Evolutionary conservation across 2,113 vertebrate species (phyloP), one percentile per base, ranked within the genome.

Genomic region (Equus przewalskii): DNA sequence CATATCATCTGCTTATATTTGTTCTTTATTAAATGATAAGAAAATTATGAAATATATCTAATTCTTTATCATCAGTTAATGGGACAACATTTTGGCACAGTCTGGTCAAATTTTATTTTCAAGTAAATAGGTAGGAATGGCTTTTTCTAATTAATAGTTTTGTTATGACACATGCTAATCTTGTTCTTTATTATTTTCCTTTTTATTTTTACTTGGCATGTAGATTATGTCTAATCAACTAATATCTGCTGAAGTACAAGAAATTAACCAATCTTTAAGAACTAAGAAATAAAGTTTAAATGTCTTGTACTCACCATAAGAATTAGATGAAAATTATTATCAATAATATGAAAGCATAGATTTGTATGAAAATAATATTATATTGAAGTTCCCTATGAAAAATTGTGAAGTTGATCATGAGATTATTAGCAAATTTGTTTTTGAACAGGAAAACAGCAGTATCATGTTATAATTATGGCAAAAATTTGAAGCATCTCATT

Each of bases 91-190:
- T 81, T 86, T 83, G 62, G 13, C 26, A 58, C 56, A 78, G 7
- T 46, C 21, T 96, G 36, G 22, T 46, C n/a, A 82, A 84, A 91
- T 80, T 94, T 81, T 54, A 65, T 65, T 87, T 97, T 60, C 72
- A 76, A 96, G 7, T 54, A 58, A 87, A 95, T 89, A 86, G 14
- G 0, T 36, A 65, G 3, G 7, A 21, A 54, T 70, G 7, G 6
- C 16, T 76, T 84, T 67, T 1, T 67, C 70, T 78, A 85, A 75
- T 76, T 85, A 76, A 69, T 60, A 91, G 0, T 14, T 92, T 90
- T 87, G 49, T 41, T 96, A 14, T 67, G 51, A 36, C 1, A 65
- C 60, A 13, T 36, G 28, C 1, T 70, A 26, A 28, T 0, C 7
- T 28, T 60, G 3, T 60, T 86, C 21, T 79, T 92, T 78, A 82